Conservation (phyloP, 2,113 vertebrate species). For the Cyprinodon tularosa region DNA sequence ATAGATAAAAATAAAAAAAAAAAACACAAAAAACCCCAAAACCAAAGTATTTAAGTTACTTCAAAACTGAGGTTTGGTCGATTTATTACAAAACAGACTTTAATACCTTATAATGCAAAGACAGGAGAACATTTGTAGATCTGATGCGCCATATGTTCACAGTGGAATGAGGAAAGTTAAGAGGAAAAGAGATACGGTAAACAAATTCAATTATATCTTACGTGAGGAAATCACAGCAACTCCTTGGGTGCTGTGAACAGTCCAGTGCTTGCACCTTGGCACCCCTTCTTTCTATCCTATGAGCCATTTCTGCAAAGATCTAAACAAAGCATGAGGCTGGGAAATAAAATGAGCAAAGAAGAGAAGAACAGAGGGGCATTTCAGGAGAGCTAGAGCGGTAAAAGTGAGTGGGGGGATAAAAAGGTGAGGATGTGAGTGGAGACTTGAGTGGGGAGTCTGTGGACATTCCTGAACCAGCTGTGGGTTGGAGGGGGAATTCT, state of each 20-base stretch:
- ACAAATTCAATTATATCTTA: slow-evolving; percentile 70
- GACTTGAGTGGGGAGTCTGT: slow-evolving; percentile 60
- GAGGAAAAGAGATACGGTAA: slow-evolving; percentile 50
- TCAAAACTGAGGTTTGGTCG: no score
- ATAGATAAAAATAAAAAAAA: no score
- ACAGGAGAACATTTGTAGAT: neutral
- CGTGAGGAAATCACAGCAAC: slow-evolving; percentile 77
- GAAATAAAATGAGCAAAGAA: slow-evolving; percentile 49
- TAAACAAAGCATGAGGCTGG: slow-evolving; percentile 20
- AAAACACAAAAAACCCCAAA: no score
- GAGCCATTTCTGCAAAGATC: slow-evolving; percentile 52
- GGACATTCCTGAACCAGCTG: slow-evolving; percentile 81
- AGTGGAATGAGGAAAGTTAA: slow-evolving; percentile 25
- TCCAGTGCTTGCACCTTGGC: slow-evolving; percentile 75
- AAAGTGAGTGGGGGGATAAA: slow-evolving; percentile 44
- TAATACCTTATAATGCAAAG: neutral
- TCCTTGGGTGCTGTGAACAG: slow-evolving; percentile 62
- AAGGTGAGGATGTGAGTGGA: slow-evolving; percentile 69
- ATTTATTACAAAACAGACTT: no score
- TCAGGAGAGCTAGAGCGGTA: slow-evolving; percentile 46
- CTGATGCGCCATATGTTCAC: neutral
- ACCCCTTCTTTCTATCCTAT: slow-evolving; percentile 53
- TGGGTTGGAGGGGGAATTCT: slow-evolving; percentile 81
- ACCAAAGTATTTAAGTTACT: no score
- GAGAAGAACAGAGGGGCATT: slow-evolving; percentile 31